Conservation (phyloP, 92 coral and sea anemone species). For the Diadumene lineata region DNA sequence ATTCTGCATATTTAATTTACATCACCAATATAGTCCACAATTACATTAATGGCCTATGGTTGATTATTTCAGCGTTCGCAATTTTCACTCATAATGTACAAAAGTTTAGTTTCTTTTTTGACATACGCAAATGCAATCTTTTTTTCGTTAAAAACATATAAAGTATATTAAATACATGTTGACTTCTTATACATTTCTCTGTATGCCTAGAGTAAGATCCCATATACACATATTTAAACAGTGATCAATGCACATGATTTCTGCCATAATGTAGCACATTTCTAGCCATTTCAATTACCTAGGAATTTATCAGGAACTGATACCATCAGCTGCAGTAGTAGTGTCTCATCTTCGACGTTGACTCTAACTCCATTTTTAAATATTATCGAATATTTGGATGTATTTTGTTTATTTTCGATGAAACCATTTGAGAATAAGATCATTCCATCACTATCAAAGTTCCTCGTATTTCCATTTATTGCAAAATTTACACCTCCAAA, state of each 20-base stretch:
- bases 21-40: background rate
- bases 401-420: background rate
- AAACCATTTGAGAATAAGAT: background rate
- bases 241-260: no score
- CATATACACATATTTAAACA: no score
- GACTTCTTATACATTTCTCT: no score
- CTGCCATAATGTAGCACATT: no score
- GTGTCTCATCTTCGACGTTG: background rate
- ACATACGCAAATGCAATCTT: no score
- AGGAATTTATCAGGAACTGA: background rate
- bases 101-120: no score
- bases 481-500: background rate
- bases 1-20: conserved; percentile 4
- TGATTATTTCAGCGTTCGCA: no score
- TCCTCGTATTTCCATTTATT: background rate
- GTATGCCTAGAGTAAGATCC: no score
- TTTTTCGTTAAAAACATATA: no score
- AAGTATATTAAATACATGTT: no score
- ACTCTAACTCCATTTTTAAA: background rate
- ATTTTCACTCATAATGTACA: no score
- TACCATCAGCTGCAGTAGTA: background rate
- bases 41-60: background rate
- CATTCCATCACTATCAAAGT: background rate
- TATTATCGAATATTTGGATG: background rate
- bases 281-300: no score